Evolutionary conservation across 2,797 vertebrate species (phyloP).

Genomic region (Pitangus sulphuratus): DNA sequence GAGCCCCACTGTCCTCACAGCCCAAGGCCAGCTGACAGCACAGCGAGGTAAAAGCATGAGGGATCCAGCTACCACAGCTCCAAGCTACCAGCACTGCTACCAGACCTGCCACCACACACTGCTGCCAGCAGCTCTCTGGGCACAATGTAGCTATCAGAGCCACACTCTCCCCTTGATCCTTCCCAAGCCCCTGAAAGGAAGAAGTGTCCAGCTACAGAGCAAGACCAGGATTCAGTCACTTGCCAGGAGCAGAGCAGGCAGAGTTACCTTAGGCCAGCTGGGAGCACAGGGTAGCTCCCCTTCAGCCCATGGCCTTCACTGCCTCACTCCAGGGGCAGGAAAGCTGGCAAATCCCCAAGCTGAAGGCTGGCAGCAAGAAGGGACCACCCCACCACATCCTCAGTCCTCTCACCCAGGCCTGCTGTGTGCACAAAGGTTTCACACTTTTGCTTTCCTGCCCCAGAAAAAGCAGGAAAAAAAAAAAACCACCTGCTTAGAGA

Average conservation of each 20-base stretch:
- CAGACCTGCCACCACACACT: rapidly evolving
- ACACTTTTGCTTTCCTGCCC: rapidly evolving
- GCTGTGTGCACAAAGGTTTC: rapidly evolving
- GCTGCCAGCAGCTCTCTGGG: not conserved
- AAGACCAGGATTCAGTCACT: rapidly evolving
- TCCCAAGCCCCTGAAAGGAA: not conserved
- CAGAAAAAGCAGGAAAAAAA: not conserved
- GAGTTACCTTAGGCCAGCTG: not conserved
- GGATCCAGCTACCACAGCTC: rapidly evolving
- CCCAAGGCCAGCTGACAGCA: not conserved
- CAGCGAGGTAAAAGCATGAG: not conserved
- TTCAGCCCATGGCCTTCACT: rapidly evolving
- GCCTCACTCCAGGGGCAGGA: not conserved
- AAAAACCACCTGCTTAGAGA: not conserved
- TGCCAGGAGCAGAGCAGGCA: rapidly evolving
- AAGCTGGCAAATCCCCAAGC: not conserved
- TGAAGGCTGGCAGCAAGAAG: not conserved
- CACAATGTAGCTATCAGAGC: not conserved
- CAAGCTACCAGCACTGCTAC: not conserved
- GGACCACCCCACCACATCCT: rapidly evolving
- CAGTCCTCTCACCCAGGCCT: rapidly evolving
- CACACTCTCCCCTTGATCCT: rapidly evolving
- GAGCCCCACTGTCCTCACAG: not conserved
- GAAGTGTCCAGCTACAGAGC: not conserved
- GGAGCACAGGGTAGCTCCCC: rapidly evolving